phyloP scores from a whole-genome alignment of 2,888 invertebrate genomes.

The Cotesia congregata region DNA sequence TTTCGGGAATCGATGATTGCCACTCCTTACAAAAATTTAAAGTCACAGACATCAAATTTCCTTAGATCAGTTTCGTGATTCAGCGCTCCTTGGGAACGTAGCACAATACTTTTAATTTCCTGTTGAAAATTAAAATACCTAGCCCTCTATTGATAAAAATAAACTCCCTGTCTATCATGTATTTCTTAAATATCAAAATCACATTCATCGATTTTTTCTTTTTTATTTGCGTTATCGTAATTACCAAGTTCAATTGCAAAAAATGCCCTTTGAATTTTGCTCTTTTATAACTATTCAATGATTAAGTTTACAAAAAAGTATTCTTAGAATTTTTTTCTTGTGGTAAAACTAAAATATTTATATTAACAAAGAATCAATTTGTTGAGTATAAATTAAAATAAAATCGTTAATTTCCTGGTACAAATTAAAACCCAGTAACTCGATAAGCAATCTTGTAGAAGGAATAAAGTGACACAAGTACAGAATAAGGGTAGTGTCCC shows the following conservation, averaged over 20 bases:
- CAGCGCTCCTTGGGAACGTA: neutral
- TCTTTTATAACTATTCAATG: too few species aligned
- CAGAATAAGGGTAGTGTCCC: neutral
- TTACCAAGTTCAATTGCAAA: too few species aligned
- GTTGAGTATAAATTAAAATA: neutral
- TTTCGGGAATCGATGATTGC: neutral
- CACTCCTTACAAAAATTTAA: neutral
- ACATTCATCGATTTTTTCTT: too few species aligned
- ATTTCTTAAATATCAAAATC: too few species aligned
- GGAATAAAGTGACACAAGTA: slow-evolving; percentile 20
- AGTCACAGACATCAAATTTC: neutral
- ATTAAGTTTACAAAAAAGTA: too few species aligned
- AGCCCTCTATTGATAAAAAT: too few species aligned
- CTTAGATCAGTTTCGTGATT: neutral
- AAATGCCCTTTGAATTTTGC: too few species aligned
- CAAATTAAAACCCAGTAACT: slow-evolving; percentile 28
- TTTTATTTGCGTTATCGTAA: too few species aligned
- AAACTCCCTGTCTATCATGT: too few species aligned
- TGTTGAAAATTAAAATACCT: too few species aligned
- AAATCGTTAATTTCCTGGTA: neutral
- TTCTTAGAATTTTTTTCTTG: neutral
- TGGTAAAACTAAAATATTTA: neutral
- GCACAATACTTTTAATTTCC: neutral
- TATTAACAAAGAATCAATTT: neutral
- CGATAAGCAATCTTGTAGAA: slow-evolving; percentile 11